These are phyloP conservation scores for Esperia sulphurella DNA, from an alignment of 2,888 invertebrate species.

Conservation along the genomic window DNA sequence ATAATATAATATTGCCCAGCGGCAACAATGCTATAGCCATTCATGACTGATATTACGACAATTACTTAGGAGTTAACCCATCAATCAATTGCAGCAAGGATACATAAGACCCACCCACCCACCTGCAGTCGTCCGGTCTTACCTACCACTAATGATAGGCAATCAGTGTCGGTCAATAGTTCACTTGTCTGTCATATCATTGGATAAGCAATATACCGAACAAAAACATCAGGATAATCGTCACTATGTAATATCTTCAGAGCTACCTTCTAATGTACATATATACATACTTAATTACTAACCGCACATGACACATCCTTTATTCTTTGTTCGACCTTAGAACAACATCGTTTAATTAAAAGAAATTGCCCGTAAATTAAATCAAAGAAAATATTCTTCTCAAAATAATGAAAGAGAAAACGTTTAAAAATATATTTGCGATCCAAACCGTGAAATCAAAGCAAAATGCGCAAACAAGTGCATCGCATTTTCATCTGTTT, in stretches of 20 bases:
- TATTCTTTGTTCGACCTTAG: no score
- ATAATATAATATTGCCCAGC: slow-evolving; percentile 21
- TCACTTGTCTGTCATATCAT: slow-evolving; percentile 30
- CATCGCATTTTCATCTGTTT: slow-evolving; percentile 22
- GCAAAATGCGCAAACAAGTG: slow-evolving; percentile 23
- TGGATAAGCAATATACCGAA: no score
- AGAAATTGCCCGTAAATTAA: not conserved
- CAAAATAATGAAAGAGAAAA: not conserved
- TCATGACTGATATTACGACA: slow-evolving; percentile 67
- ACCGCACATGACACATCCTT: no score
- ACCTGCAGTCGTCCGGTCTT: slow-evolving; percentile 43
- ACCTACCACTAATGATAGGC: slow-evolving; percentile 35
- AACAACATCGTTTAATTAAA: not conserved
- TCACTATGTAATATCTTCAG: no score
- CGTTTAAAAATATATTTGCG: not conserved
- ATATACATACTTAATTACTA: no score
- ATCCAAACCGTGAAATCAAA: slow-evolving; percentile 23
- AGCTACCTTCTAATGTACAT: no score
- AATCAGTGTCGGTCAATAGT: slow-evolving; percentile 52
- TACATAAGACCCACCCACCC: slow-evolving; percentile 38
- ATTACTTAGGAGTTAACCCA: slow-evolving; percentile 65
- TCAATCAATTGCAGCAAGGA: slow-evolving; percentile 60
- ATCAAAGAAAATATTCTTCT: not conserved
- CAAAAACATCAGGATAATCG: no score
- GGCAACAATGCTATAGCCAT: slow-evolving; percentile 34